Evolutionary conservation across 2,113 vertebrate genomes (phyloP), one percentile per base, ranked within the genome.

Genomic region (Xenus cinereus): DNA sequence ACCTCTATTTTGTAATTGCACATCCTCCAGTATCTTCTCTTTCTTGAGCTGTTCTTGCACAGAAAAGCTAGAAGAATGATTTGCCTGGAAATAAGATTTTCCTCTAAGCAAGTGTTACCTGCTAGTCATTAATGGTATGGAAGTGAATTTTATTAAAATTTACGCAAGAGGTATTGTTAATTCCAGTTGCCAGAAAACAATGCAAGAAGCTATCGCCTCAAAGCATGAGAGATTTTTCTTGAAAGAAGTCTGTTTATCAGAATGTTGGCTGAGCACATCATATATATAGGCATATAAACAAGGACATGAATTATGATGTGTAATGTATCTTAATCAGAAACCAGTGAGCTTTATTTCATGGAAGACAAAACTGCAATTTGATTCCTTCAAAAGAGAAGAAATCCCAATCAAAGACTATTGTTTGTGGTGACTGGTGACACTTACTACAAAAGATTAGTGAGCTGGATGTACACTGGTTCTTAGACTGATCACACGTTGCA

Each of bases 391-490:
- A 96, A 90, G 51, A 62, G 90, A 90, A 84, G 87, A 89, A 96
- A 87, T 96, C 73, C 95, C 77, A 97, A 97, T 96, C 96, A 97
- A 93, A 96, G 30, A 2, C 92, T 93, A 96, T 96, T 96, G 95
- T 96, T 90, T 90, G 64, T 88, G 73, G 85, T 84, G 73, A 89
- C 93, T 96, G 68, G 79, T 78, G 73, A 89, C 83, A 96, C 76
- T 93, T 88, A 74, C n/a, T 68, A 93, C 80, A 87, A 92, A 92
- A 84, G 35, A 90, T 84, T 68, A 74, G 69, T 76, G 73, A 87
- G 62, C 35, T 87, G 80, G 77, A 39, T 87, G 16, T 93, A 84
- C 87, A 63, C 77, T 76, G 37, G 11, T 46, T 91, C 74, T 91
- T 39, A 59, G 50, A 28, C 27, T 66, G 68, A 84, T 83, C 64